Evolutionary conservation across 2,797 vertebrate species (phyloP).

Genomic region (Sylvia borin): DNA sequence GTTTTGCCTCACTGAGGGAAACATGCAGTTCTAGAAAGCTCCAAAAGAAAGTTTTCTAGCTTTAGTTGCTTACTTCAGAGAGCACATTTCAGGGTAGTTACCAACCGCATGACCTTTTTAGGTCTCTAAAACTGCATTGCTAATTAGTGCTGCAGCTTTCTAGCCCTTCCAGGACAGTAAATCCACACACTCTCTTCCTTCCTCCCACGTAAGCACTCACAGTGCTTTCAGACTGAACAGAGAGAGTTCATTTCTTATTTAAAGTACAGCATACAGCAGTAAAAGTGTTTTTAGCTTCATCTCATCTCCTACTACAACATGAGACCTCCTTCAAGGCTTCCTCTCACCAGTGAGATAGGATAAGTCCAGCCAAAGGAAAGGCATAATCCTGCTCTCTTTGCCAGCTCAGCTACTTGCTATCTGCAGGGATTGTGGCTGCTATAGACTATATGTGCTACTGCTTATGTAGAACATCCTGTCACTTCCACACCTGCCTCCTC

Average conservation of each 20-base stretch:
- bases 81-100: background rate
- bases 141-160: background rate
- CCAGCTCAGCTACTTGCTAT: constrained; percentile 8
- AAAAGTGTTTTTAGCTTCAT: constrained; percentile 35
- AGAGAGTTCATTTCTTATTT: background rate
- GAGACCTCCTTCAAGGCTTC: background rate
- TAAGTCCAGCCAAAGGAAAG: background rate
- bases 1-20: background rate
- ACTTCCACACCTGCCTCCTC: background rate
- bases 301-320: background rate
- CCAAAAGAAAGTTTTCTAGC: background rate
- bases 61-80: background rate
- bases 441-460: background rate
- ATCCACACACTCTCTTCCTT: background rate
- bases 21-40: background rate
- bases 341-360: background rate
- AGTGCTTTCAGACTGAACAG: background rate
- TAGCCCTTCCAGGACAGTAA: background rate
- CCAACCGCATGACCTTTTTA: background rate
- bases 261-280: background rate
- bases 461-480: constrained; percentile 8
- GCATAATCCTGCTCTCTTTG: background rate
- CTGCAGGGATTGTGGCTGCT: background rate
- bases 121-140: background rate
- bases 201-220: background rate